A percentile compares a stretch with the other conserved stretches of the same genome.
Evolutionary conservation across 2,113 vertebrate species (phyloP).

Genomic region (Chaetorhynchus papuensis): DNA sequence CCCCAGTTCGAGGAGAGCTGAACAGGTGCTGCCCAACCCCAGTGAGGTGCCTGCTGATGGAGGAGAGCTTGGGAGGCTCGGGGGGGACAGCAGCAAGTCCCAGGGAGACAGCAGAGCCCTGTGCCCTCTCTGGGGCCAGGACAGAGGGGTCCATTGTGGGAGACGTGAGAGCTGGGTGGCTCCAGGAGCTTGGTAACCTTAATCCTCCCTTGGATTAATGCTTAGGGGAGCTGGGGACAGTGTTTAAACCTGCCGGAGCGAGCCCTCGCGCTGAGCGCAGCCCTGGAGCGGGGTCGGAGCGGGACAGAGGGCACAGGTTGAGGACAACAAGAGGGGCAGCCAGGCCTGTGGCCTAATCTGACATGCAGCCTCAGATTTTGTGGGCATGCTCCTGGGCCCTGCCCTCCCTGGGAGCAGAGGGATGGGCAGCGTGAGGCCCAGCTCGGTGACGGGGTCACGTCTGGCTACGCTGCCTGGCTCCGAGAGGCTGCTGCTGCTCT

Average conservation of each 20-base stretch:
- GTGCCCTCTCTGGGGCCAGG: background rate
- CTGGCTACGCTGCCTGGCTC: fast-evolving
- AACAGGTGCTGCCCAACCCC: fast-evolving
- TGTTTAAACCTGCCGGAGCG: slow-evolving; percentile 7
- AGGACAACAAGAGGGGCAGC: background rate
- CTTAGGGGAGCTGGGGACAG: slow-evolving; percentile 50
- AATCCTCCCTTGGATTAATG: slow-evolving; percentile 54
- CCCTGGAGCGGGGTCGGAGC: background rate
- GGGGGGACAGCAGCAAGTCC: background rate
- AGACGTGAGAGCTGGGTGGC: background rate
- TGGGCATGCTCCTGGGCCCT: background rate
- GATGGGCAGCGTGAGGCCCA: background rate
- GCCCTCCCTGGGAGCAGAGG: background rate
- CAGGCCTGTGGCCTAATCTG: background rate
- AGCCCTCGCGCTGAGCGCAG: fast-evolving
- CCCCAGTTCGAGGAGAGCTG: fast-evolving
- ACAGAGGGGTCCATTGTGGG: background rate
- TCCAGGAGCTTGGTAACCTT: slow-evolving; percentile 54
- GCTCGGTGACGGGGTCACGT: fast-evolving
- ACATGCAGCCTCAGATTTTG: background rate
- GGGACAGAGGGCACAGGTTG: background rate
- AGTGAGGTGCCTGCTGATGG: background rate
- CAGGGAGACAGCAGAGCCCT: background rate
- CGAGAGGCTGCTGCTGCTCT: background rate
- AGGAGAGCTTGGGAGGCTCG: fast-evolving